phyloP scores from a whole-genome alignment of 2,113 vertebrate genomes.

The Agapornis roseicollis region DNA sequence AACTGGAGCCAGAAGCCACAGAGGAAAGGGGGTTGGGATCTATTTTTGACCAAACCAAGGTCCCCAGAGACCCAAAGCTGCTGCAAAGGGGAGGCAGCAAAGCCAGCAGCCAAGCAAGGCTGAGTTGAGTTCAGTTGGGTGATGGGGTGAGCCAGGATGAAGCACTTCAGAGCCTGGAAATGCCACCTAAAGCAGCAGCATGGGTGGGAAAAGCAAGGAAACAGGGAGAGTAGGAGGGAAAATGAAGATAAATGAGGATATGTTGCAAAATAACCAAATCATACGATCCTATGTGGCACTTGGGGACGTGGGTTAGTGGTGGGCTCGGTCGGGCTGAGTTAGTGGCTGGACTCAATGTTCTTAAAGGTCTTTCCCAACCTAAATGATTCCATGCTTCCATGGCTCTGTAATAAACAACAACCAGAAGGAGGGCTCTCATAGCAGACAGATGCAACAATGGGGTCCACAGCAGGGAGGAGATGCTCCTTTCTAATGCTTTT shows the following conservation, averaged over 20 bases:
- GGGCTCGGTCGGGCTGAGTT: background rate
- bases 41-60: background rate
- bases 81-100: background rate
- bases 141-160: rapidly evolving
- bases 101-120: background rate
- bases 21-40: background rate
- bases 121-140: no score
- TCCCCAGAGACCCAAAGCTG: background rate
- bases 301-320: background rate
- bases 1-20: background rate
- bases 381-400: background rate
- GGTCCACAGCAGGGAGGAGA: background rate
- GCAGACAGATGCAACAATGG: background rate
- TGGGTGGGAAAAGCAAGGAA: background rate
- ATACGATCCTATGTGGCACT: background rate
- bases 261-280: background rate
- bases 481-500: background rate
- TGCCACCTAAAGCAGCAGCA: background rate
- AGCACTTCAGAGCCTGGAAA: background rate
- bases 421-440: background rate
- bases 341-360: background rate
- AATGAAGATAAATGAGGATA: rapidly evolving
- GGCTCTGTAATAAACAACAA: background rate
- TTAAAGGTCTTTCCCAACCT: background rate
- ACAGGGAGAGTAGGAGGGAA: background rate